Evolutionary conservation across 2,113 vertebrate species (phyloP).

Genomic region (Triplophysa dalaica): DNA sequence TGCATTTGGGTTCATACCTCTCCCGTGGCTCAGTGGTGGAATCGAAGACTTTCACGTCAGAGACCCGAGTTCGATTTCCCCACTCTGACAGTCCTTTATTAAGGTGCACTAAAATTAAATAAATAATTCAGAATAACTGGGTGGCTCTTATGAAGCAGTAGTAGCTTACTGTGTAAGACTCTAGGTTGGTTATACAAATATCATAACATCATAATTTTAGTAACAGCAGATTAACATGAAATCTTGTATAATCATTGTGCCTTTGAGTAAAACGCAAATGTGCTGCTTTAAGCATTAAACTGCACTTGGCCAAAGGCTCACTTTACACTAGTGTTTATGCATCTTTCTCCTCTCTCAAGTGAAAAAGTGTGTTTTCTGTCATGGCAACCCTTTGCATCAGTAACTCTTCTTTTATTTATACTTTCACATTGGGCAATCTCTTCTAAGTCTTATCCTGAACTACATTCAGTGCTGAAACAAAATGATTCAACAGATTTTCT

Average conservation of each 20-base stretch:
- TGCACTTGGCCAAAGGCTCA: not conserved
- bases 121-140: too few species aligned
- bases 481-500: not conserved
- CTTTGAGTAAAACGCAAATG: not conserved
- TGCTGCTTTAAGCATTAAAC: too few species aligned
- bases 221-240: not conserved
- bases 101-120: too few species aligned
- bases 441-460: not conserved
- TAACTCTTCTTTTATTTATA: too few species aligned
- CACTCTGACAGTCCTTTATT: too few species aligned
- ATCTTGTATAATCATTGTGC: not conserved
- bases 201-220: not conserved
- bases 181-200: not conserved
- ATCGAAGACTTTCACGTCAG: too few species aligned
- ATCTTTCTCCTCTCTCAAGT: too few species aligned
- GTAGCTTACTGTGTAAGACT: not conserved
- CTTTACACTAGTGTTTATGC: too few species aligned
- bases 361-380: conserved; percentile 19
- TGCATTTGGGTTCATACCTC: too few species aligned
- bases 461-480: not conserved
- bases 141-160: not conserved
- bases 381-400: not conserved
- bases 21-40: too few species aligned
- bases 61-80: too few species aligned
- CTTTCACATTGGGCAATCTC: not conserved